Evolutionary conservation across 2,888 invertebrate genomes (phyloP).

Genomic region (Drosophila cracens): DNA sequence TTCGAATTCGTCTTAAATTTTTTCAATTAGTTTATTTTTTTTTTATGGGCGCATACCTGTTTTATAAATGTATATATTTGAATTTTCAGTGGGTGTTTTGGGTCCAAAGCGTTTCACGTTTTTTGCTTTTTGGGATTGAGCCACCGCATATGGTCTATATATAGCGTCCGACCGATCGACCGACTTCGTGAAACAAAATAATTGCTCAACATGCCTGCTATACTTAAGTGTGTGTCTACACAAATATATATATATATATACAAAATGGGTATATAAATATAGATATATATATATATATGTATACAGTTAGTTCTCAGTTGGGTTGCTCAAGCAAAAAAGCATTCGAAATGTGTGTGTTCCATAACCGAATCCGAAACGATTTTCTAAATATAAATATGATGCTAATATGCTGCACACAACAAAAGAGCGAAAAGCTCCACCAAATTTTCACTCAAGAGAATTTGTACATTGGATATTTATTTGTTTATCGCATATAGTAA

Average conservation of each 20-base stretch:
- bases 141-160: conserved; percentile 70
- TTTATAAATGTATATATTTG: conserved; percentile 7
- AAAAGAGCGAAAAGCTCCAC: conserved; percentile 17
- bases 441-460: conserved; percentile 17
- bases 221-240: conserved; percentile 32
- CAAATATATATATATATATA: conserved; percentile 9
- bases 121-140: conserved; percentile 49
- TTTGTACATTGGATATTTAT: conserved; percentile 10
- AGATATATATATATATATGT: conserved; percentile 11
- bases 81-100: conserved; percentile 48
- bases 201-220: conserved; percentile 67
- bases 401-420: conserved; percentile 52
- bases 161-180: conserved; percentile 67
- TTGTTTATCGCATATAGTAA: neutral
- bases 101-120: conserved; percentile 14
- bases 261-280: conserved; percentile 2
- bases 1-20: conserved; percentile 47
- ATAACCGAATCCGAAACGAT: conserved; percentile 65
- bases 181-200: conserved; percentile 73
- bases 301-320: conserved; percentile 26
- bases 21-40: conserved; percentile 39
- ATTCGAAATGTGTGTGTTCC: conserved; percentile 66
- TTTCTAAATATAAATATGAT: conserved; percentile 81
- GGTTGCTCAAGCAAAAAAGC: conserved; percentile 40
- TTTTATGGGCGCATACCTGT: conserved; percentile 56